These are phyloP conservation scores for Oscheius sp. DNA, from an alignment of 2,888 invertebrate genomes.

Conservation along the genomic window DNA sequence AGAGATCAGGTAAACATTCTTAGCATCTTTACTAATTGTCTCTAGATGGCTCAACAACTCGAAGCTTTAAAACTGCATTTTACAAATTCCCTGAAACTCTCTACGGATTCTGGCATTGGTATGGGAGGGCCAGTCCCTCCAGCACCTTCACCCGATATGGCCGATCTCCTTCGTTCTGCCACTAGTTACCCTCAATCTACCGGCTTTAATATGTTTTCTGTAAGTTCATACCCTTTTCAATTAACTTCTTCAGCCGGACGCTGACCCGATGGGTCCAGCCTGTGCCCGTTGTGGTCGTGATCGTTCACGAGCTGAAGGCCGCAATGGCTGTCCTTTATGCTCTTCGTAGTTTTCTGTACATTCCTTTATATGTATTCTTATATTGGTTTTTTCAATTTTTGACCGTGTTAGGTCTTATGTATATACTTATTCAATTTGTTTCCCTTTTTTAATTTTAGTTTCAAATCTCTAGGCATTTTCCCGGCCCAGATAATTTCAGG, in stretches of 20 bases:
- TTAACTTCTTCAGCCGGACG: constrained; percentile 9
- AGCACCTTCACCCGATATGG: constrained; percentile 31
- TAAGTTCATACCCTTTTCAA: constrained; percentile 14
- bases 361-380: constrained; percentile 2
- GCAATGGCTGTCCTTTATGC: constrained; percentile 35
- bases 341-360: constrained; percentile 14
- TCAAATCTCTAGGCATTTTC: constrained; percentile 16
- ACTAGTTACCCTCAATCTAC: constrained; percentile 29
- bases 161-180: constrained; percentile 39
- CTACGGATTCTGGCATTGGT: background rate
- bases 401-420: background rate
- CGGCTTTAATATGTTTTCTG: constrained; percentile 50
- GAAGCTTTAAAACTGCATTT: constrained; percentile 34
- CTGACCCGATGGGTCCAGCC: constrained; percentile 37
- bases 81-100: constrained; percentile 1
- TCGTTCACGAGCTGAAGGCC: constrained; percentile 35
- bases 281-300: constrained; percentile 58
- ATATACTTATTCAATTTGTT: constrained; percentile 24
- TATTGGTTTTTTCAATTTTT: constrained; percentile 8
- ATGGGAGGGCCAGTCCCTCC: constrained; percentile 26
- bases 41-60: constrained; percentile 31
- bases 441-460: constrained; percentile 11
- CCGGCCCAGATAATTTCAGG: constrained; percentile 5
- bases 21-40: background rate
- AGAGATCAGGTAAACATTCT: constrained; percentile 31